Percentiles rank a stretch among this genome's conserved stretches.
phyloP scores from a whole-genome alignment of 2,888 invertebrate genomes.

The Cerceris ruficornis region DNA sequence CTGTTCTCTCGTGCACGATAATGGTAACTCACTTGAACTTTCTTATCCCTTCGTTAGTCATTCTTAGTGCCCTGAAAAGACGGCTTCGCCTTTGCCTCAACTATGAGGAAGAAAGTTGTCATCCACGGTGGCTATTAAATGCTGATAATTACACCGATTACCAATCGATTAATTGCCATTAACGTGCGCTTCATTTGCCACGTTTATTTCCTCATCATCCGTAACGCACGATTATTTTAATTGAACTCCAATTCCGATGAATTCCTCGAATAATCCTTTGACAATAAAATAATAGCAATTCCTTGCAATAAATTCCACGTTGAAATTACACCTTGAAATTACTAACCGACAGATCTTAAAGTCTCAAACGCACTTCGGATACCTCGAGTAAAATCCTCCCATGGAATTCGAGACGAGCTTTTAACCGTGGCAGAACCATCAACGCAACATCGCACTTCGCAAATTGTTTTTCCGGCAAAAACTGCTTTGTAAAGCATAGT shows the following conservation, averaged over 20 bases:
- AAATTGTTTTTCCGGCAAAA: too few relatives aligned
- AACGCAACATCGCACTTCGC: too few relatives aligned
- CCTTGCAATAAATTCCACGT: neutral
- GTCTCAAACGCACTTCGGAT: too few relatives aligned
- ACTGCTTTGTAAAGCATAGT: neutral
- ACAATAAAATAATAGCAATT: slow-evolving; percentile 21
- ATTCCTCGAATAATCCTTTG: slow-evolving; percentile 45
- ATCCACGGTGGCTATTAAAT: slow-evolving; percentile 51
- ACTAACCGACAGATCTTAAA: too few relatives aligned
- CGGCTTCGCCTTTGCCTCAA: slow-evolving; percentile 4
- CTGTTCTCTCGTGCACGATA: slow-evolving; percentile 58
- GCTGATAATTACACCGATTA: slow-evolving; percentile 55
- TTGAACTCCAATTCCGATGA: slow-evolving; percentile 28
- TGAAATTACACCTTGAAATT: too few relatives aligned
- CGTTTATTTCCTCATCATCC: slow-evolving; percentile 46
- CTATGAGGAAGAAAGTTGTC: slow-evolving; percentile 35
- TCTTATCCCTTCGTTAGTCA: slow-evolving; percentile 53
- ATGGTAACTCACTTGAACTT: slow-evolving; percentile 58
- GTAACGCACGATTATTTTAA: slow-evolving; percentile 55
- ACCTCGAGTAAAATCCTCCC: too few relatives aligned
- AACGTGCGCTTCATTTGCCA: slow-evolving; percentile 44
- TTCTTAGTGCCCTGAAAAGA: slow-evolving; percentile 41
- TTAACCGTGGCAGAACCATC: too few relatives aligned
- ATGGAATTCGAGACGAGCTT: too few relatives aligned
- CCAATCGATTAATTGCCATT: slow-evolving; percentile 44